Conservation (phyloP, 2,113 vertebrate species). For the Pitta sordida region DNA sequence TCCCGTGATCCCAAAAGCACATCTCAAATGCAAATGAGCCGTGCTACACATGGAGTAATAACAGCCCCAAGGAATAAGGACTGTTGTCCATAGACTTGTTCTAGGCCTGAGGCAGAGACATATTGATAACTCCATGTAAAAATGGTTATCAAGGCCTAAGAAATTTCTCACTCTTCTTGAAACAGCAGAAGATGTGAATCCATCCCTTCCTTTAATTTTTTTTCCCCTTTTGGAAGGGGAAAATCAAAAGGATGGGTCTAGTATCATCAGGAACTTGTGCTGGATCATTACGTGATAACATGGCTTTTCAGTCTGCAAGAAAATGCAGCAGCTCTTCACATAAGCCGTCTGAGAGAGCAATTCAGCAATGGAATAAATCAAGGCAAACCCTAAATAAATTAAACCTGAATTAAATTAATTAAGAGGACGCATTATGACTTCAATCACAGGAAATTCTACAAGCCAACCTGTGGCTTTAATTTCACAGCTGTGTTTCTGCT, state of each 20-base stretch:
- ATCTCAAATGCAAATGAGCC: background rate
- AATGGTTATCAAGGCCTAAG: background rate
- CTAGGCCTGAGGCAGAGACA: rapidly evolving
- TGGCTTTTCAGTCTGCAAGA: background rate
- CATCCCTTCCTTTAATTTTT: background rate
- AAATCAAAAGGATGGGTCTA: background rate
- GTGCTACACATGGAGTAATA: background rate
- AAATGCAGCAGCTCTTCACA: background rate
- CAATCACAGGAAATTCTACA: constrained; percentile 33
- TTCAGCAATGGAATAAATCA: constrained; percentile 39
- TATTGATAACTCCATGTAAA: background rate
- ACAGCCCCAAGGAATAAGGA: background rate
- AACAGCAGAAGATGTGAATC: background rate
- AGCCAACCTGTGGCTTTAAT: constrained; percentile 40
- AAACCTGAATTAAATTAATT: constrained; percentile 53
- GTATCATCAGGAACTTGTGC: background rate
- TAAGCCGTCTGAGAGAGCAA: background rate
- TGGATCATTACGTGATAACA: background rate
- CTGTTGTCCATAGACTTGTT: background rate
- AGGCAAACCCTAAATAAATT: constrained; percentile 42
- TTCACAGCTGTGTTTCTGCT: constrained; percentile 54
- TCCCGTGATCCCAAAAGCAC: background rate
- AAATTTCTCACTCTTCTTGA: background rate
- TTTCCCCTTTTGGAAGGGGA: background rate
- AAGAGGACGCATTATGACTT: constrained; percentile 46